Conservation (phyloP, 2,113 vertebrate genomes). For the Butorides virescens region DNA sequence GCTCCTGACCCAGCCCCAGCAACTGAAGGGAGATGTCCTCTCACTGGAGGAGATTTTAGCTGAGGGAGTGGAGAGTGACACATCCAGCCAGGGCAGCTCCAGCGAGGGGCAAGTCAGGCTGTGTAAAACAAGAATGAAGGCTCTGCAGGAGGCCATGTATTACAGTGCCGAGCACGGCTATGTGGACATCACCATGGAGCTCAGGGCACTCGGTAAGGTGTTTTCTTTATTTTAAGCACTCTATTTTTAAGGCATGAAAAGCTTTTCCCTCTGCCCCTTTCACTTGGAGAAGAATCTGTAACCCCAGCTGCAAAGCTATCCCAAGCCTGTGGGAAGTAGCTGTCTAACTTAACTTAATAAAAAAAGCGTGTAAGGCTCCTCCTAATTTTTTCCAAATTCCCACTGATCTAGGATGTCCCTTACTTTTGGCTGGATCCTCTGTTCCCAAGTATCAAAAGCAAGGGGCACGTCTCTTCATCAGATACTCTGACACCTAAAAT, state of each 20-base stretch:
- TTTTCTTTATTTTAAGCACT: neutral
- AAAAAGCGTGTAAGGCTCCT: neutral
- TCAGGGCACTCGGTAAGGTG: slow-evolving; percentile 84
- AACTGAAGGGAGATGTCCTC: slow-evolving; percentile 89
- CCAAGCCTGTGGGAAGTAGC: neutral
- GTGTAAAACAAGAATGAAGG: slow-evolving; percentile 90
- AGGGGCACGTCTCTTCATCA: neutral
- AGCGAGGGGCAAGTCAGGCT: slow-evolving; percentile 79
- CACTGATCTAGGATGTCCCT: neutral
- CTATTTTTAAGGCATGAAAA: rapidly evolving
- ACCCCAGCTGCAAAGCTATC: neutral
- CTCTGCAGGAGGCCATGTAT: slow-evolving; percentile 95
- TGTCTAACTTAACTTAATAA: neutral
- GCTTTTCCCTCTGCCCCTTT: neutral
- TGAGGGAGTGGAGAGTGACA: slow-evolving; percentile 88
- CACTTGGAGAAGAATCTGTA: neutral
- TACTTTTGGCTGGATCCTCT: neutral
- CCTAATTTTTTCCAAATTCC: neutral
- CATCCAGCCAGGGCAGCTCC: slow-evolving; percentile 72
- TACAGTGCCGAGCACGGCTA: slow-evolving; percentile 96
- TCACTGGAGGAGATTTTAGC: slow-evolving; percentile 97
- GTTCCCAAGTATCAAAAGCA: neutral
- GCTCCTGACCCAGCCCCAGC: slow-evolving; percentile 93
- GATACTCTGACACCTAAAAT: neutral
- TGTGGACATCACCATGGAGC: slow-evolving; percentile 97